phyloP scores from a whole-genome alignment of 1,140 invertebrate species.

The Pogonomyrmex californicus region DNA sequence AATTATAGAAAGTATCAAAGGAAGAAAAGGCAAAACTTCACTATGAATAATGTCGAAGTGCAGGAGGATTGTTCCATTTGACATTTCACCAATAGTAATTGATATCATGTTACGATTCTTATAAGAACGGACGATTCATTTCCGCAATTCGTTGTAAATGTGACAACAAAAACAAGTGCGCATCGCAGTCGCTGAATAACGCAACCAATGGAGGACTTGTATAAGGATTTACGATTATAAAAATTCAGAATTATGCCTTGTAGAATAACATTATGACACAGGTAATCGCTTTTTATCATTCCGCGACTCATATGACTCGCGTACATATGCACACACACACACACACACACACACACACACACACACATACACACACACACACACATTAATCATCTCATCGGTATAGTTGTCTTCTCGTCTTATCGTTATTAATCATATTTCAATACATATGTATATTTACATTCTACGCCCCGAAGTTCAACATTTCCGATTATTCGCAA shows the following conservation, averaged over 20 bases:
- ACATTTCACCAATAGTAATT: conserved; percentile 70
- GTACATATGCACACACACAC: no score
- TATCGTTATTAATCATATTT: conserved; percentile 62
- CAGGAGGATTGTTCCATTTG: conserved; percentile 75
- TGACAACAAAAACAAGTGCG: conserved; percentile 74
- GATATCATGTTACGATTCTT: conserved; percentile 76
- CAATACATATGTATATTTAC: conserved; percentile 68
- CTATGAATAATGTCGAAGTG: conserved; percentile 76
- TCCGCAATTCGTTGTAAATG: conserved; percentile 73
- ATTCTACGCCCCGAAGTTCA: conserved; percentile 11
- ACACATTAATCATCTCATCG: conserved; percentile 45
- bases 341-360: background rate
- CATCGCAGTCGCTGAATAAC: conserved; percentile 73
- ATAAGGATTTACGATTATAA: conserved; percentile 74
- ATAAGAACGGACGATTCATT: conserved; percentile 47
- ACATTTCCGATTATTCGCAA: conserved; percentile 7
- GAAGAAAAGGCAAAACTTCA: conserved; percentile 54
- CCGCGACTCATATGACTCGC: conserved; percentile 19
- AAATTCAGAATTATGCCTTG: conserved; percentile 74
- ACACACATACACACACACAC: background rate
- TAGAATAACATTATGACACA: conserved; percentile 80
- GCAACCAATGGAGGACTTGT: conserved; percentile 73
- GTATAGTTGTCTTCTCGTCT: conserved; percentile 32
- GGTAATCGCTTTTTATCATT: conserved; percentile 60
- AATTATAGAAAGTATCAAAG: background rate